These are phyloP conservation scores for Labeo calbasu DNA, from an alignment of 2,797 vertebrate species.

Conservation along the genomic window DNA sequence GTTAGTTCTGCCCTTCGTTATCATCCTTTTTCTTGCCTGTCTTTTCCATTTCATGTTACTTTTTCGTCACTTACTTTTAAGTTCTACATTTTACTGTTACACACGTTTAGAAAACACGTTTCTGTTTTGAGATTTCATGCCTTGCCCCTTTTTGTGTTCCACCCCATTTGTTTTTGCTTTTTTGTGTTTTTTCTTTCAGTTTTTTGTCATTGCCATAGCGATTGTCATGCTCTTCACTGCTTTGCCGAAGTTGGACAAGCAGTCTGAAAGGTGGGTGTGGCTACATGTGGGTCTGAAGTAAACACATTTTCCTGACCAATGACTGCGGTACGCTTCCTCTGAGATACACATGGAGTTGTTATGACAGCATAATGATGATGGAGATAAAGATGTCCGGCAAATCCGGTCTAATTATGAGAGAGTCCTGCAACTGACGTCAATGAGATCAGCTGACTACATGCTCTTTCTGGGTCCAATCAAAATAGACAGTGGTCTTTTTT, in stretches of 20 bases:
- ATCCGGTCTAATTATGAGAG: conserved; percentile 60
- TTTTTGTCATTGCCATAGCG: conserved; percentile 81
- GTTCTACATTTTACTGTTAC: conserved; percentile 18
- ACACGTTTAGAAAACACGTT: conserved; percentile 53
- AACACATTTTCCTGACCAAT: conserved; percentile 37
- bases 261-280: conserved; percentile 84
- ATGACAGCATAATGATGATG: conserved; percentile 51
- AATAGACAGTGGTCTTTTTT: conserved; percentile 25
- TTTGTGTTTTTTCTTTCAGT: conserved; percentile 84
- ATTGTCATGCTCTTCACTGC: conserved; percentile 81
- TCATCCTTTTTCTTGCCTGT: conserved; percentile 33
- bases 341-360: conserved; percentile 61
- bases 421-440: conserved; percentile 59
- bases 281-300: conserved; percentile 50
- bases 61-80: conserved; percentile 57
- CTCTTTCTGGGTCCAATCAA: conserved; percentile 24
- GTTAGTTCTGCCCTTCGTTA: conserved; percentile 9
- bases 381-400: conserved; percentile 60
- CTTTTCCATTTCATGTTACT: conserved; percentile 36
- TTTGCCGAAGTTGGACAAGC: conserved; percentile 72
- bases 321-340: conserved; percentile 17
- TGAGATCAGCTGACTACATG: conserved; percentile 30
- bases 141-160: conserved; percentile 72
- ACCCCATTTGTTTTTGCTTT: conserved; percentile 68
- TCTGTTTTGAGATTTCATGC: conserved; percentile 64